Evolutionary conservation across 2,797 vertebrate species (phyloP).

Genomic region (Poecile montanus): DNA sequence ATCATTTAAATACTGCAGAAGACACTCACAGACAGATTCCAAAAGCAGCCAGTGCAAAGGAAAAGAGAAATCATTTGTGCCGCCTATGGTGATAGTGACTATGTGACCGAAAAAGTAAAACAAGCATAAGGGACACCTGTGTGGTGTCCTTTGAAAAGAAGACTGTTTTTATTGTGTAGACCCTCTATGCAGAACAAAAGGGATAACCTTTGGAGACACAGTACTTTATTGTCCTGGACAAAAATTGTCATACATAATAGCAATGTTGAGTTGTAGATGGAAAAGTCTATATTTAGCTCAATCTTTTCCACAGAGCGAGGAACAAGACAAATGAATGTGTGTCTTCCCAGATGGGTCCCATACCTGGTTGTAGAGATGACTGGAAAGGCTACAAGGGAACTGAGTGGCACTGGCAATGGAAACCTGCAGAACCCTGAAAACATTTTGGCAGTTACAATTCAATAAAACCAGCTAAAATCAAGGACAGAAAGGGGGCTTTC

Average conservation of each 20-base stretch:
- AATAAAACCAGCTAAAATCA: not conserved
- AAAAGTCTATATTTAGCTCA: not conserved
- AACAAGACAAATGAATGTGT: not conserved
- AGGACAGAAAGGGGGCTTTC: not conserved
- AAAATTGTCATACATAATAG: not conserved
- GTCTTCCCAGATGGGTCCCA: not conserved
- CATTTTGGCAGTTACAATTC: not conserved
- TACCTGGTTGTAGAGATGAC: not conserved
- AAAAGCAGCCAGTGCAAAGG: not conserved
- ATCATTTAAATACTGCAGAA: slow-evolving; percentile 14
- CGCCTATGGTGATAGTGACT: not conserved
- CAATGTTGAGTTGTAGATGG: not conserved
- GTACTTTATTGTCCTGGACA: not conserved
- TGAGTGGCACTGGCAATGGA: rapidly evolving
- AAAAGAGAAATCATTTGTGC: not conserved
- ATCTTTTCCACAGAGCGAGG: not conserved
- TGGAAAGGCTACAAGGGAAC: not conserved
- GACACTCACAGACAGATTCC: not conserved
- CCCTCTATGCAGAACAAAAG: not conserved
- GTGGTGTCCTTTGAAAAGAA: not conserved
- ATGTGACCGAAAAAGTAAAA: not conserved
- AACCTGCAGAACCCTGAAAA: not conserved
- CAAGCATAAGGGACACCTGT: not conserved
- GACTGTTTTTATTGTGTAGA: not conserved
- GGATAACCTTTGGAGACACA: not conserved